Evolutionary conservation across 2,113 vertebrate genomes (phyloP).

Genomic region (Istiophorus platypterus): DNA sequence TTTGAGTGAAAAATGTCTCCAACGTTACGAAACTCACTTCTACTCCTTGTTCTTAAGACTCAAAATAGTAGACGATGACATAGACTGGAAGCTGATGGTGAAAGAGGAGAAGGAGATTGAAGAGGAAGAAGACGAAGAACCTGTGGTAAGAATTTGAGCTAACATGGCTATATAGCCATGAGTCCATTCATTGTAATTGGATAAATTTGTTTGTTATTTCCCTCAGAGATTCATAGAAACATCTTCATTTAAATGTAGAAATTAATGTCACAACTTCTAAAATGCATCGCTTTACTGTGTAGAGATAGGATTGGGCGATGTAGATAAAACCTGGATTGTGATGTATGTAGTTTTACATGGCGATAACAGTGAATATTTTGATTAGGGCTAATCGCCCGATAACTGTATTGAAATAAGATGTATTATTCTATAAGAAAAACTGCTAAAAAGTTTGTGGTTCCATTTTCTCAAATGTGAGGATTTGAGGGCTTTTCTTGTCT

Average conservation of each 20-base stretch:
- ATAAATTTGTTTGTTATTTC: no score
- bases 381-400: no score
- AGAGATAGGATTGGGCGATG: not conserved
- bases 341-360: no score
- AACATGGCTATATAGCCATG: slow-evolving; percentile 2
- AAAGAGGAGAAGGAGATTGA: slow-evolving; percentile 62
- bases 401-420: no score
- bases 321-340: not conserved
- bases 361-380: no score
- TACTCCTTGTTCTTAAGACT: slow-evolving; percentile 82
- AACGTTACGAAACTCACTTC: not conserved
- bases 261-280: no score
- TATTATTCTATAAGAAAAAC: no score
- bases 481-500: no score
- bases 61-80: slow-evolving; percentile 95
- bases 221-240: no score
- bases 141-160: slow-evolving; percentile 80
- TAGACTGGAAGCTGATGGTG: slow-evolving; percentile 90
- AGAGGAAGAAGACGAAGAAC: slow-evolving; percentile 90
- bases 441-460: no score
- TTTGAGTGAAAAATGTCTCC: not conserved
- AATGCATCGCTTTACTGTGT: not conserved
- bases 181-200: slow-evolving; percentile 3
- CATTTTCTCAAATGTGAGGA: no score
- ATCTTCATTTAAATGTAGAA: no score